Conservation (phyloP, 2,888 invertebrate genomes). For the Plutella xylostella region DNA sequence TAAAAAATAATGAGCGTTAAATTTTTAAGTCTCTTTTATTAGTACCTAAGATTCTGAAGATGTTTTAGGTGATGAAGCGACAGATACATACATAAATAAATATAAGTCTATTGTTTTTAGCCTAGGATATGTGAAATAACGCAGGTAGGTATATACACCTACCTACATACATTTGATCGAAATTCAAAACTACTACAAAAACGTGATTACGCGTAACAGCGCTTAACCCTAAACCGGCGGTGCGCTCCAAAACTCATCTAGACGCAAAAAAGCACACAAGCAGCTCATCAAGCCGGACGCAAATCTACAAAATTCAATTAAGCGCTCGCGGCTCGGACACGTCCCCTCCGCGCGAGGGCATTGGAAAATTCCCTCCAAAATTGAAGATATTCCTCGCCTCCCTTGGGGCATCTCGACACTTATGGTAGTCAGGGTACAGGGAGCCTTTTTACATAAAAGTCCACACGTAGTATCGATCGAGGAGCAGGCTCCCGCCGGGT, state of each 20-base stretch:
- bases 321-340: constrained; percentile 40
- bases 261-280: neutral
- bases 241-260: neutral
- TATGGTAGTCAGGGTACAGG: constrained; percentile 67
- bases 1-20: too few species aligned
- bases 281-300: constrained; percentile 35
- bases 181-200: neutral
- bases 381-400: constrained; percentile 68
- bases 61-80: too few species aligned
- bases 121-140: neutral
- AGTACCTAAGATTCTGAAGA: too few species aligned
- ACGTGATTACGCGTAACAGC: too few species aligned
- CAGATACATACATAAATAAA: too few species aligned
- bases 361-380: constrained; percentile 70
- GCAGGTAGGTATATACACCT: neutral
- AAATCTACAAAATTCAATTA: constrained; percentile 69
- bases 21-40: too few species aligned
- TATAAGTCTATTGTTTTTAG: neutral
- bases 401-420: constrained; percentile 68
- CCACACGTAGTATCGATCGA: constrained; percentile 70
- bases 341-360: constrained; percentile 64
- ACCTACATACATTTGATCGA: neutral
- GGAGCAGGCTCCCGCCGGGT: constrained; percentile 66
- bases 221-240: neutral
- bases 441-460: constrained; percentile 69